phyloP scores from a whole-genome alignment of 2,888 invertebrate genomes.

The Drosophila ezoana region DNA sequence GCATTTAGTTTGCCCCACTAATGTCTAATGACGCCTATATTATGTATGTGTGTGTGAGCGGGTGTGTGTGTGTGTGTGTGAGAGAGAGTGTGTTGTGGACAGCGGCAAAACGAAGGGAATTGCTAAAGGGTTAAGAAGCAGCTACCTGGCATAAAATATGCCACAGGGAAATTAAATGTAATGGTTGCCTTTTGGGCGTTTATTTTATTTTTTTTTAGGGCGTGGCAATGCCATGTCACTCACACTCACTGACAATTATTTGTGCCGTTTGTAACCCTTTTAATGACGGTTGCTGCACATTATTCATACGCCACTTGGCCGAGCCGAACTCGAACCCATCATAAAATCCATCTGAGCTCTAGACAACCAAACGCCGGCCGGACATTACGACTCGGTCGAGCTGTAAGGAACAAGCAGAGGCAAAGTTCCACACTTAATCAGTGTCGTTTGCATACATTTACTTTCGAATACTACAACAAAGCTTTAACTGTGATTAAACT shows the following conservation, averaged over 20 bases:
- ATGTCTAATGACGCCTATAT: slow-evolving; percentile 39
- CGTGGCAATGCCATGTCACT: background rate
- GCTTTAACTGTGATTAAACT: too few species aligned
- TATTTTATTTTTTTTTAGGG: slow-evolving; percentile 15
- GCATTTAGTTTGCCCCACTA: slow-evolving; percentile 43
- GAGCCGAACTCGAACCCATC: slow-evolving; percentile 6
- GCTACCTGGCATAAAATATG: slow-evolving; percentile 47
- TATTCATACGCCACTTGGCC: slow-evolving; percentile 32
- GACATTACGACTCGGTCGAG: too few species aligned
- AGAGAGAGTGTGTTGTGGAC: slow-evolving; percentile 17
- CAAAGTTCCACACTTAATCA: too few species aligned
- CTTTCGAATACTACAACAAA: too few species aligned
- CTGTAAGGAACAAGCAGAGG: too few species aligned
- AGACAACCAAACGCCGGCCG: too few species aligned
- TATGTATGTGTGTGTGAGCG: slow-evolving; percentile 16
- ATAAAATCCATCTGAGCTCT: too few species aligned
- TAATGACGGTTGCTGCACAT: slow-evolving; percentile 43
- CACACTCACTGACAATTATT: background rate
- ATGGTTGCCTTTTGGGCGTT: slow-evolving; percentile 35
- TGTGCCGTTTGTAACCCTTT: slow-evolving; percentile 46
- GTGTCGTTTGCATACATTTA: too few species aligned
- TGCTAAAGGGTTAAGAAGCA: slow-evolving; percentile 40
- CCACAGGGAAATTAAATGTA: slow-evolving; percentile 53
- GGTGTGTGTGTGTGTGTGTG: slow-evolving; percentile 8
- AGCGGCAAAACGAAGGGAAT: slow-evolving; percentile 8